Evolutionary conservation across 2,888 invertebrate species (phyloP).

Genomic region (Graphium colonna): DNA sequence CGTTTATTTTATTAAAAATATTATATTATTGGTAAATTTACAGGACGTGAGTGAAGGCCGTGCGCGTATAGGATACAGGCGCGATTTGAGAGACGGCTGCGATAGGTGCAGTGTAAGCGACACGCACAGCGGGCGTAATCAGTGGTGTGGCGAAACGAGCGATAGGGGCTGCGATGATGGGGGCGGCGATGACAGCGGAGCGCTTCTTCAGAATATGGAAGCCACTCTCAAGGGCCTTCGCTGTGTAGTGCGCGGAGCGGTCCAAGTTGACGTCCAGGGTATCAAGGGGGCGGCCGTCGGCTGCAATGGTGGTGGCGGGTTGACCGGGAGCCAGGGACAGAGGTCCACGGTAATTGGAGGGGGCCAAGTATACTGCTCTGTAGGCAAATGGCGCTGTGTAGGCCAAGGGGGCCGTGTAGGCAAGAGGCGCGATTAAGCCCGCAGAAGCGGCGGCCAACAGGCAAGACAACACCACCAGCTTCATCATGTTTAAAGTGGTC

Average conservation of each 20-base stretch:
- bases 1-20: background rate
- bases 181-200: constrained; percentile 36
- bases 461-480: no score
- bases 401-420: no score
- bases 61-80: constrained; percentile 36
- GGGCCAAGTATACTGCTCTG: constrained; percentile 37
- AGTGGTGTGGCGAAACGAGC: constrained; percentile 29
- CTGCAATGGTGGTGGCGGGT: constrained; percentile 60
- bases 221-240: constrained; percentile 54
- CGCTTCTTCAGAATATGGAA: constrained; percentile 53
- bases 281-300: constrained; percentile 68
- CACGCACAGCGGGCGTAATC: constrained; percentile 34
- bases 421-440: constrained; percentile 33
- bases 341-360: constrained; percentile 57
- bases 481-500: constrained; percentile 66
- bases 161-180: constrained; percentile 34
- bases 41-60: constrained; percentile 23
- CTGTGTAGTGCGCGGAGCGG: constrained; percentile 62
- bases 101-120: constrained; percentile 33
- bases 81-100: constrained; percentile 30
- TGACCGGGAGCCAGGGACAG: no score
- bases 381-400: constrained; percentile 40
- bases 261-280: no score
- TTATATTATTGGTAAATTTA: constrained; percentile 14
- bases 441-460: no score